Base-by-base conservation (phyloP, 2,797 vertebrate genomes). In the Onychomys leucogaster region DNA sequence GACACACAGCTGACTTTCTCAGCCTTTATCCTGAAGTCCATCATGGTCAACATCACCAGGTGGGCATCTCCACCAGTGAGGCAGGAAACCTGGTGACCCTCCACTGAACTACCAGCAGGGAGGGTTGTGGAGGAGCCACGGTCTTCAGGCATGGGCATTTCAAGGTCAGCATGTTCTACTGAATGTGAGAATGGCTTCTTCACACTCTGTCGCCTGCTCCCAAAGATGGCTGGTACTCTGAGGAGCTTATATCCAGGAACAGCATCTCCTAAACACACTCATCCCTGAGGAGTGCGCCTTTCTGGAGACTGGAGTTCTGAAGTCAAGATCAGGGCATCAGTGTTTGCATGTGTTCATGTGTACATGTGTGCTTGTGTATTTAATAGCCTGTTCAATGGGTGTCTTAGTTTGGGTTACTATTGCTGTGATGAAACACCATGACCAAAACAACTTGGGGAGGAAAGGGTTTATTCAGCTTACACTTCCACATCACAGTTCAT, bases 1-100 rank as follows among this genome's bases (percentile, higher is more conserved):
- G 25, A 6, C 34, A 4, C 25, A 27, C 46, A 16, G 55, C 23
- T 13, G 12, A 29, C 27, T 49, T 91, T 73, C 49, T 49, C 25
- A 32, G 17, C 32, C 46, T 67, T 82, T 32, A 19, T 32, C 41
- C 73, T 5, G 16, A 77, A 69, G 49, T 32, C n/a, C 23, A 29
- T 17, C n/a, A 0, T 0, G 6, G 73, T 41, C 46, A 21, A 2
- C 3, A 14, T n/a, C 6, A 1, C 0, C 0, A 75, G 13, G 49
- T 0, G 4, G 69, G 43, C 49, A 1, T 32, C 49, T 67, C 41
- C 13, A 0, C 6, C 0, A 32, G 23, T 0, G 13, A 29, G n/a
- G 5, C 23, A 14, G 6, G 6, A 13, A 57, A 34, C 14, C 1
- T n/a, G 37, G 21, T 71, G 23, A 0, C 19, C 9, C 4, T 6